Percentiles rank a stretch among this genome's conserved stretches.
Conservation (phyloP, 2,888 invertebrate genomes). For the Ectropis crepuscularia region DNA sequence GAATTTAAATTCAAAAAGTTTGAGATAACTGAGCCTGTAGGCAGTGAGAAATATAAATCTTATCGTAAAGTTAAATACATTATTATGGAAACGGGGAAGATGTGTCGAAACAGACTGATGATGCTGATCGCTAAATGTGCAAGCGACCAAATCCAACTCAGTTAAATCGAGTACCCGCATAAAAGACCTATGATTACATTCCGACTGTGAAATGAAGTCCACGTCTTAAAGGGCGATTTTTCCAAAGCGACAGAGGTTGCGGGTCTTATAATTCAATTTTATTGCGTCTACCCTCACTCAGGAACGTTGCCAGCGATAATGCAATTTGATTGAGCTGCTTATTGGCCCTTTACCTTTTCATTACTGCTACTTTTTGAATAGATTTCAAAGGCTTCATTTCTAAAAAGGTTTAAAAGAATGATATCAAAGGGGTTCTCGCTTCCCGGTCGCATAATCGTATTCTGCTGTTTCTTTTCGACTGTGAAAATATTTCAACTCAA, state of each 20-base stretch:
- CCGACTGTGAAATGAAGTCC: slow-evolving; percentile 45
- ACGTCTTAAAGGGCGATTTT: slow-evolving; percentile 61
- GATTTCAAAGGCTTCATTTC: slow-evolving; percentile 23
- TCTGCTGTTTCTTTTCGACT: slow-evolving; percentile 46
- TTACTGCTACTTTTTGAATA: slow-evolving; percentile 62
- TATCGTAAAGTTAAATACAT: background rate
- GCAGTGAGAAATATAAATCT: too few relatives aligned
- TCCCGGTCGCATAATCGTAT: slow-evolving; percentile 38
- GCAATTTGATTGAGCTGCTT: slow-evolving; percentile 79
- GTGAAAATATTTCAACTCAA: slow-evolving; percentile 61
- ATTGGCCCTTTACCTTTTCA: slow-evolving; percentile 79
- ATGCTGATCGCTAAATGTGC: too few relatives aligned
- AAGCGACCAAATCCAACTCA: slow-evolving; percentile 1
- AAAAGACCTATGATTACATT: slow-evolving; percentile 59
- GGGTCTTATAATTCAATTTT: slow-evolving; percentile 75
- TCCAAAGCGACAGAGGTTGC: slow-evolving; percentile 64
- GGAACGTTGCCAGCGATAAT: slow-evolving; percentile 71
- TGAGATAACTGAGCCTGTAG: too few relatives aligned
- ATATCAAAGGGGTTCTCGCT: slow-evolving; percentile 31
- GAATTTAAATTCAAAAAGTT: too few relatives aligned
- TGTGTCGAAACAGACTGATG: too few relatives aligned
- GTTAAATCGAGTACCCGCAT: too few relatives aligned
- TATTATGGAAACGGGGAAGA: too few relatives aligned
- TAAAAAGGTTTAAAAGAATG: slow-evolving; percentile 36
- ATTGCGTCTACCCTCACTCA: slow-evolving; percentile 64